A percentile compares a stretch with the other conserved stretches of the same genome.
Evolutionary conservation across 2,113 vertebrate genomes (phyloP).

Genomic region (Tichodroma muraria): DNA sequence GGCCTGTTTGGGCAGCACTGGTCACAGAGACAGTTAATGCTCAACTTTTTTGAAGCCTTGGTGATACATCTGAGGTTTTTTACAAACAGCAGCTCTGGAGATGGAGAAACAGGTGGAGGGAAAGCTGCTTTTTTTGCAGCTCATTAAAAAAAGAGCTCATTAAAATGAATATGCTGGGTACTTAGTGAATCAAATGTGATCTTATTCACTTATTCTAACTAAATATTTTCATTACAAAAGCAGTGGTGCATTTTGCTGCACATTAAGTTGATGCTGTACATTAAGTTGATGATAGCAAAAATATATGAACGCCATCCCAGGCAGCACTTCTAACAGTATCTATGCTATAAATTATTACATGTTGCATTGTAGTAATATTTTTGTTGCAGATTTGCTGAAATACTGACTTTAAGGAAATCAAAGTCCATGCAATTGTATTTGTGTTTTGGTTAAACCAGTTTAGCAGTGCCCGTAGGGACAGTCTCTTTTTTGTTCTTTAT

Average conservation of each 20-base stretch:
- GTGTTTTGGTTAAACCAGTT: constrained; percentile 39
- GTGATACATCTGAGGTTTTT: neutral
- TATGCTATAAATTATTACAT: neutral
- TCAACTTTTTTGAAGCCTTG: neutral
- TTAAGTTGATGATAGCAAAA: neutral
- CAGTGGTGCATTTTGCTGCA: neutral
- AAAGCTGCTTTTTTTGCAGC: neutral
- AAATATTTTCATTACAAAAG: neutral
- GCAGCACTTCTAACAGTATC: neutral
- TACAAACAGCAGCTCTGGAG: neutral
- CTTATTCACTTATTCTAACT: neutral
- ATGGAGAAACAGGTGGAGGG: neutral
- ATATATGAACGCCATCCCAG: neutral
- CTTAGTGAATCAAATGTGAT: neutral
- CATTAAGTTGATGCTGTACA: neutral
- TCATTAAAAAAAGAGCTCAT: neutral
- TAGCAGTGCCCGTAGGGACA: constrained; percentile 19
- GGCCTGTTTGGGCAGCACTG: neutral
- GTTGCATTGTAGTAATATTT: neutral
- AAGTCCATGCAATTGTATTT: neutral
- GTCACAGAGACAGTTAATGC: neutral
- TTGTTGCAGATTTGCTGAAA: neutral
- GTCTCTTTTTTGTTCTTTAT: neutral
- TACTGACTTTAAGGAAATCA: neutral
- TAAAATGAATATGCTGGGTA: neutral